These are phyloP conservation scores for Nesoenas mayeri DNA, from an alignment of 2,113 vertebrate genomes.

Conservation along the genomic window DNA sequence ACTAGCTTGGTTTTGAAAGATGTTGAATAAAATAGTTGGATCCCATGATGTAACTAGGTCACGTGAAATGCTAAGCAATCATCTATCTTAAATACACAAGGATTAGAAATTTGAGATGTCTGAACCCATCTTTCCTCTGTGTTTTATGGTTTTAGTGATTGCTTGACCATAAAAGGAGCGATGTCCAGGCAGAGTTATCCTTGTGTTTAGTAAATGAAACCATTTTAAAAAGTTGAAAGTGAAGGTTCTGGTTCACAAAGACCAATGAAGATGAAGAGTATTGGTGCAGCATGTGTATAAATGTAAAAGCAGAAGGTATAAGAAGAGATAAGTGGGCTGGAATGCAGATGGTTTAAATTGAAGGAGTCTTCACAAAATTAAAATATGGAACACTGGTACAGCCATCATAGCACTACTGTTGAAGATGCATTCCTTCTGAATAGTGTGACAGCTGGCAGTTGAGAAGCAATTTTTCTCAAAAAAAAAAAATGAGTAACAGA, in stretches of 20 bases:
- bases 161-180: conserved; percentile 24
- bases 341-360: not conserved
- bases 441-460: not conserved
- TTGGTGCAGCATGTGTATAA: not conserved
- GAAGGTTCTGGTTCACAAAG: not conserved
- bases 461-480: not conserved
- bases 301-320: not conserved
- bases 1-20: not conserved
- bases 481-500: not conserved
- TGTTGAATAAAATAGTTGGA: not conserved
- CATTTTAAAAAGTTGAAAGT: not conserved
- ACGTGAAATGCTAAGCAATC: not conserved
- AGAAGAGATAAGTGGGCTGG: not conserved
- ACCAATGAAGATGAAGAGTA: not conserved
- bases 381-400: not conserved
- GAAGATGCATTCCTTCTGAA: not conserved
- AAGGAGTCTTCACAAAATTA: not conserved
- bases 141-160: not conserved
- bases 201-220: not conserved
- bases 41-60: not conserved
- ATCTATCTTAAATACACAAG: not conserved
- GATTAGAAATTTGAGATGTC: not conserved
- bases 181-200: not conserved
- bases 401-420: not conserved
- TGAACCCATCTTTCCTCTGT: too few relatives aligned